phyloP scores from a whole-genome alignment of 2,888 invertebrate species.

The Piscicola geometra region DNA sequence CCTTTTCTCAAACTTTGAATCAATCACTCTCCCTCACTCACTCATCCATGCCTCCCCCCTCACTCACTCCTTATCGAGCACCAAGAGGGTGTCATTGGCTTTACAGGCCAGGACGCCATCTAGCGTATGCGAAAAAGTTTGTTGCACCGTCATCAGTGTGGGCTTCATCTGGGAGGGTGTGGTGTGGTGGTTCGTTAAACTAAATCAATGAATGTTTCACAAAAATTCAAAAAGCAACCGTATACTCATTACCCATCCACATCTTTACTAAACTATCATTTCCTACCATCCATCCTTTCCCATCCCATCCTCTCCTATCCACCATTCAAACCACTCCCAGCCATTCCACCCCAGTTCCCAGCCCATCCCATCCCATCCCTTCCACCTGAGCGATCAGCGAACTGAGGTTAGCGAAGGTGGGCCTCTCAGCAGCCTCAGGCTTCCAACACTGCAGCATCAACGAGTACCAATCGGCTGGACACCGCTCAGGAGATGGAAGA shows the following conservation, averaged over 20 bases:
- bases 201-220: too few relatives aligned
- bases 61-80: constrained; percentile 72
- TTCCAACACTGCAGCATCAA: constrained; percentile 95
- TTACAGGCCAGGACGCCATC: constrained; percentile 74
- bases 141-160: constrained; percentile 67
- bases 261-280: too few relatives aligned
- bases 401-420: constrained; percentile 80
- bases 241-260: too few relatives aligned
- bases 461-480: constrained; percentile 84
- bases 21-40: too few relatives aligned
- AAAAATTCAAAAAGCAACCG: too few relatives aligned
- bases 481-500: constrained; percentile 86
- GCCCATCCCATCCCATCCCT: too few relatives aligned
- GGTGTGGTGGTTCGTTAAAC: too few relatives aligned
- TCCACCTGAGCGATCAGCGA: constrained; percentile 68
- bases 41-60: background rate
- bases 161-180: constrained; percentile 66
- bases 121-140: constrained; percentile 22
- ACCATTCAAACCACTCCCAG: too few relatives aligned
- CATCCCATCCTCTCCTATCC: too few relatives aligned
- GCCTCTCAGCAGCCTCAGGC: constrained; percentile 80
- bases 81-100: constrained; percentile 83
- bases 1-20: too few relatives aligned
- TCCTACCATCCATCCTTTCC: too few relatives aligned
- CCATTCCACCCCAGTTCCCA: too few relatives aligned